Evolutionary conservation across 2,113 vertebrate genomes (phyloP).

Genomic region (Euleptes europaea): DNA sequence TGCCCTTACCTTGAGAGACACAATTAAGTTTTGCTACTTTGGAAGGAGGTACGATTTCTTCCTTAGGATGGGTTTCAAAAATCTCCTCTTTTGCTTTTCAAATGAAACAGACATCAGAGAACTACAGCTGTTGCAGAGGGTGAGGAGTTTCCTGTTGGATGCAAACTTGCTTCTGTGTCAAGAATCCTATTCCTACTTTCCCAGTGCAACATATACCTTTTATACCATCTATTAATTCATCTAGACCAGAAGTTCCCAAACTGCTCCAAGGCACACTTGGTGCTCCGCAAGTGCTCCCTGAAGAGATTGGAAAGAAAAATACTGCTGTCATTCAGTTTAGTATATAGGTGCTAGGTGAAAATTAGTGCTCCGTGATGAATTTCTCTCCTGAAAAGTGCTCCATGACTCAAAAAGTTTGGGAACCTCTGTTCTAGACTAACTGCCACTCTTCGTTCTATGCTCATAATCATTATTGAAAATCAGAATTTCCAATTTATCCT

Average conservation of each 20-base stretch:
- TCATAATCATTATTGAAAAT: background rate
- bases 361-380: no score
- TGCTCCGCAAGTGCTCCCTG: no score
- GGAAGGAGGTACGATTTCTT: background rate
- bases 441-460: background rate
- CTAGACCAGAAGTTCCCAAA: no score
- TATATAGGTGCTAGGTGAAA: no score
- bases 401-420: no score
- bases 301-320: no score
- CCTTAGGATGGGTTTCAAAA: background rate
- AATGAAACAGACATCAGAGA: background rate
- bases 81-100: background rate
- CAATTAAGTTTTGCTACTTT: background rate
- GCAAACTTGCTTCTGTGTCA: background rate
- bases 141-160: background rate
- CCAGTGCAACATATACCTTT: background rate
- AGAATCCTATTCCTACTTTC: background rate
- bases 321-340: no score
- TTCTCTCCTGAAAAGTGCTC: no score
- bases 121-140: background rate
- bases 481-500: background rate
- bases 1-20: no score
- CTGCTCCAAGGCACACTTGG: no score
- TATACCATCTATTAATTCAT: background rate
- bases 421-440: no score